Evolutionary conservation across 2,797 vertebrate genomes (phyloP).

Genomic region (Epinephelus coioides): DNA sequence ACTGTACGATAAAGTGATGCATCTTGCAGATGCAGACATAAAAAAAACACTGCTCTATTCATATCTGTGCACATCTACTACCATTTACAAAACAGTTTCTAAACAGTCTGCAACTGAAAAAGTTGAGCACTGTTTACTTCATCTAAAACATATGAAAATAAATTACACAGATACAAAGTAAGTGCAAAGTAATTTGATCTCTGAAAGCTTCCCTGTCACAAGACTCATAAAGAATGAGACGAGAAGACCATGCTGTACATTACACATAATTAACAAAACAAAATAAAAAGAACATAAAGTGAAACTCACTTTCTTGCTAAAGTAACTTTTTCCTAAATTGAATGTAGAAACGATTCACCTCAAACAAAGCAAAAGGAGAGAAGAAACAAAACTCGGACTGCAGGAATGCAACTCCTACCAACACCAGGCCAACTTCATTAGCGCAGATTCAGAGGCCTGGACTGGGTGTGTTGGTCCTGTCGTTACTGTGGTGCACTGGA

Average conservation of each 20-base stretch:
- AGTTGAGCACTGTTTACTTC: slow-evolving; percentile 7
- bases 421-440: slow-evolving; percentile 50
- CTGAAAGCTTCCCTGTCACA: neutral
- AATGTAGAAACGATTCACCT: neutral
- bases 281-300: slow-evolving; percentile 8
- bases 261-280: neutral
- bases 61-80: slow-evolving; percentile 7
- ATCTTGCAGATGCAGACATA: slow-evolving; percentile 21
- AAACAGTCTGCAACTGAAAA: neutral
- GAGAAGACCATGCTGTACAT: neutral
- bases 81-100: neutral
- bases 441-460: slow-evolving; percentile 31
- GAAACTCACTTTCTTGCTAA: slow-evolving; percentile 12
- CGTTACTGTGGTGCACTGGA: slow-evolving; percentile 36
- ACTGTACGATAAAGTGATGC: slow-evolving; percentile 5
- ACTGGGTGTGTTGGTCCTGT: slow-evolving; percentile 51
- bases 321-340: slow-evolving; percentile 5
- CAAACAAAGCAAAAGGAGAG: slow-evolving; percentile 14
- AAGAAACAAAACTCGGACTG: neutral
- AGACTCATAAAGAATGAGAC: neutral
- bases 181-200: neutral
- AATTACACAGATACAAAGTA: neutral
- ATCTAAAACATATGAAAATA: slow-evolving; percentile 1
- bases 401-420: slow-evolving; percentile 47
- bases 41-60: slow-evolving; percentile 20